Percentiles rank a stretch among this genome's conserved stretches.
Conservation (phyloP, 2,797 vertebrate species). For the Distichodus sexfasciatus region DNA sequence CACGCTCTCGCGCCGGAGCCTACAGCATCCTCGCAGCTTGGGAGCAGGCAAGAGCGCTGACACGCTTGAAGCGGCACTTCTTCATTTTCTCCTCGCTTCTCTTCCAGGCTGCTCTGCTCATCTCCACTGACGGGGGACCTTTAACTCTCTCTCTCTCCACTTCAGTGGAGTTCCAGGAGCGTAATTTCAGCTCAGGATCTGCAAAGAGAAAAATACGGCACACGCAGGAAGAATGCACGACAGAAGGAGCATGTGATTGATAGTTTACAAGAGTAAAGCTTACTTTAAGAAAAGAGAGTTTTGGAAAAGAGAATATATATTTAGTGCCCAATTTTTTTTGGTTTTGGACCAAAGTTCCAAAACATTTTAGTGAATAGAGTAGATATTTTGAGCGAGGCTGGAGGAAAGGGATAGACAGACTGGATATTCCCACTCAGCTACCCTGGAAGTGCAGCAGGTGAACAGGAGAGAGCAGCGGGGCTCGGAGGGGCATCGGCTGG, state of each 20-base stretch:
- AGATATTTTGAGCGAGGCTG: too few relatives aligned
- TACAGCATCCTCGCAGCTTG: conserved; percentile 14
- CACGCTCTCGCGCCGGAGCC: conserved; percentile 37
- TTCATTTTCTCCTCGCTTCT: conserved; percentile 4
- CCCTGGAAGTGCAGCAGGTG: conserved; percentile 3
- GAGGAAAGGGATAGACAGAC: background rate
- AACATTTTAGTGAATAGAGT: too few relatives aligned
- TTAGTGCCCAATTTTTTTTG: too few relatives aligned
- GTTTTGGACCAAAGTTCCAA: too few relatives aligned
- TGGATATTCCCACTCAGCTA: background rate
- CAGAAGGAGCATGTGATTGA: conserved; percentile 19
- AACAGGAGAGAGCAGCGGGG: conserved; percentile 22
- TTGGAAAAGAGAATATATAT: background rate
- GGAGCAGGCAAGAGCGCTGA: conserved; percentile 3
- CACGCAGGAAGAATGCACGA: conserved; percentile 23
- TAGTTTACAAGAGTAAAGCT: conserved; percentile 3
- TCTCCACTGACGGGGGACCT: conserved; percentile 4
- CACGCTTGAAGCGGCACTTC: background rate
- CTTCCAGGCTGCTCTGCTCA: background rate
- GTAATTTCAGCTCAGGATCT: background rate
- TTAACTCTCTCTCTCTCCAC: background rate
- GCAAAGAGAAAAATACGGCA: conserved; percentile 14
- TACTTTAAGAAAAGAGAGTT: conserved; percentile 6
- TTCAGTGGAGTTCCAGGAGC: background rate
- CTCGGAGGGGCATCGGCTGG: too few relatives aligned